Evolutionary conservation across 2,888 invertebrate species (phyloP), one percentile per base, ranked within the genome.

Genomic region (Charanyca ferruginea): DNA sequence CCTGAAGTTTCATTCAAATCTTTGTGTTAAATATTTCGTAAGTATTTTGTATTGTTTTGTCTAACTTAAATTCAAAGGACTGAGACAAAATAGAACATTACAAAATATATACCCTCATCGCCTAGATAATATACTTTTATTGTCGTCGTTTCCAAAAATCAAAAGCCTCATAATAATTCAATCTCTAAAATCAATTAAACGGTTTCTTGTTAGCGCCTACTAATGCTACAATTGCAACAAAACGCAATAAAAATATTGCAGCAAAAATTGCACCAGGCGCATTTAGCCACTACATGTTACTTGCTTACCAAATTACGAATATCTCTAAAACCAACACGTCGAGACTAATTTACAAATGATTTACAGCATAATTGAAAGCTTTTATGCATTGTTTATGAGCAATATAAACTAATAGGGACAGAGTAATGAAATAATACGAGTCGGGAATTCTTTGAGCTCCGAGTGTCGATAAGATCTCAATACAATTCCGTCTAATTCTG

Each of bases 401-500:
- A 78, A 83, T 87, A 83, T 73, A 79, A 83, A 79, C 79, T 85
- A 87, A 86, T 82, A 84, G 81, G 71, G 79, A 78, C 72, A 78
- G 73, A 79, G 82, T 79, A 83, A 84, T 81, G 79, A 82, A 79
- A 83, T 83, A 83, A 86, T 82, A 80, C 42, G 55, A 78, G 67
- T 41, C 73, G 80, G 67, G 64, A 61, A 82, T 81, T 80, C 77
- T 81, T 82, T 80, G 78, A 65, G 65, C 59, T 42, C 47, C 63
- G 59, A 59, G 45, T 38, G 13, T 48, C 73, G 80, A 83, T 85
- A 84, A 69, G 83, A 90, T 91, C 89, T 83, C 80, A 82, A 83
- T 84, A 86, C 86, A 85, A 87, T 89, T 89, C 84, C 77, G 83
- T 86, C 87, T 86, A 89, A 87, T 89, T 80, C 81, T 61, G 73